Conservation (phyloP, 1,140 invertebrate genomes). For the Leptinotarsa lineolata region DNA sequence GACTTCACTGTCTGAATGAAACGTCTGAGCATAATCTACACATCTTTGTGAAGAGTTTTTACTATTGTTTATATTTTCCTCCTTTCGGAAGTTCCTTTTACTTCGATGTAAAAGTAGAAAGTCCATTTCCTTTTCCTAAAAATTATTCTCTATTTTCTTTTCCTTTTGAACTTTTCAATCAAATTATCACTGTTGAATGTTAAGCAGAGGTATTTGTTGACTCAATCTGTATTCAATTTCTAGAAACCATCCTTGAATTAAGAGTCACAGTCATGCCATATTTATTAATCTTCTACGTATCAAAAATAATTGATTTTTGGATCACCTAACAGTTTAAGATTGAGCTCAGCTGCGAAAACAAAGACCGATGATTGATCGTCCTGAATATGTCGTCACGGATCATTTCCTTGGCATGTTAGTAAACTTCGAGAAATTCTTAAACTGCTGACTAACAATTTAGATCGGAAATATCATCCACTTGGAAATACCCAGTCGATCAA, state of each 20-base stretch:
- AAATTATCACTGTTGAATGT: no score
- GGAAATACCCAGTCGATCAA: background rate
- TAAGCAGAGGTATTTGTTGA: no score
- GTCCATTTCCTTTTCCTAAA: no score
- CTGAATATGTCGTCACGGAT: conserved; percentile 10
- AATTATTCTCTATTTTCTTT: no score
- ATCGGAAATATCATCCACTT: background rate
- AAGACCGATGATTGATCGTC: conserved; percentile 18
- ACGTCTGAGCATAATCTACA: no score
- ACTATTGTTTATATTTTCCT: no score
- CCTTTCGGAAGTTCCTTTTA: background rate
- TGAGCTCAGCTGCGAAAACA: conserved; percentile 26
- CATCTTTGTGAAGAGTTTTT: no score
- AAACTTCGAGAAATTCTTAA: background rate
- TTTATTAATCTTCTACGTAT: background rate
- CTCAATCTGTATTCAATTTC: no score
- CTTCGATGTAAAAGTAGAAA: no score
- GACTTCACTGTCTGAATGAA: no score
- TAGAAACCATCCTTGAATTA: no score
- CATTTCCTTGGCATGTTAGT: conserved; percentile 14
- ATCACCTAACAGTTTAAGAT: background rate
- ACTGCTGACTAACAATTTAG: background rate
- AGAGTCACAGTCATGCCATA: background rate
- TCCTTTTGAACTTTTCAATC: no score
- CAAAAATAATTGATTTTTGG: background rate